Evolutionary conservation across 2,797 vertebrate genomes (phyloP).

Genomic region (Caiman crocodilus): DNA sequence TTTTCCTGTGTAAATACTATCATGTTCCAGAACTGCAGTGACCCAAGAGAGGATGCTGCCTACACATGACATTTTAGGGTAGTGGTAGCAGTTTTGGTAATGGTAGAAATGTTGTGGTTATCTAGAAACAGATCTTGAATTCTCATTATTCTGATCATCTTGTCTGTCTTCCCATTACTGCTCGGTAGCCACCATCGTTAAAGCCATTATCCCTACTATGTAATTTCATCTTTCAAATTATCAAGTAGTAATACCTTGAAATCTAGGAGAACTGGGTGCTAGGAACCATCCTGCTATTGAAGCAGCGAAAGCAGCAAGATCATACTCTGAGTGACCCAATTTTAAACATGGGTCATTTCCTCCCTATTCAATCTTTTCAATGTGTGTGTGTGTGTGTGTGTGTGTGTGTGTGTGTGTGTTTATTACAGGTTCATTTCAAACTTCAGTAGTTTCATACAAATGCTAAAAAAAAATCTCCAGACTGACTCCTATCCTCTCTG

Average conservation of each 20-base stretch:
- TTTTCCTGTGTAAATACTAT: background rate
- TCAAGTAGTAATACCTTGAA: background rate
- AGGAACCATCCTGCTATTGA: background rate
- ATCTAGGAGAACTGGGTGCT: background rate
- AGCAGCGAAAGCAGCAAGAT: background rate
- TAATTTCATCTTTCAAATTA: background rate
- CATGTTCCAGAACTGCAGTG: background rate
- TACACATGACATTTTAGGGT: background rate
- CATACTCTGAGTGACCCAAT: background rate
- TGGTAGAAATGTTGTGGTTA: background rate
- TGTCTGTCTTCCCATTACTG: background rate
- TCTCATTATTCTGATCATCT: background rate
- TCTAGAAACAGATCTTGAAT: background rate
- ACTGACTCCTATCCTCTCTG: background rate
- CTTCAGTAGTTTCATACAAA: background rate
- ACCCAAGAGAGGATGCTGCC: fast-evolving
- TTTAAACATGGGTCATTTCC: background rate
- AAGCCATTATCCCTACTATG: background rate
- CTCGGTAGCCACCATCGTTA: too few species aligned
- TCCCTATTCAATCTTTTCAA: background rate
- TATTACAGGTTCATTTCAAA: background rate
- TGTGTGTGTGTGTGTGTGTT: background rate
- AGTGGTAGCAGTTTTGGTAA: background rate
- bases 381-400: background rate
- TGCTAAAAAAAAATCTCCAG: background rate